A percentile compares a stretch with the other conserved stretches of the same genome.
Evolutionary conservation across 2,797 vertebrate genomes (phyloP).

Genomic region (Crenuchus spilurus): DNA sequence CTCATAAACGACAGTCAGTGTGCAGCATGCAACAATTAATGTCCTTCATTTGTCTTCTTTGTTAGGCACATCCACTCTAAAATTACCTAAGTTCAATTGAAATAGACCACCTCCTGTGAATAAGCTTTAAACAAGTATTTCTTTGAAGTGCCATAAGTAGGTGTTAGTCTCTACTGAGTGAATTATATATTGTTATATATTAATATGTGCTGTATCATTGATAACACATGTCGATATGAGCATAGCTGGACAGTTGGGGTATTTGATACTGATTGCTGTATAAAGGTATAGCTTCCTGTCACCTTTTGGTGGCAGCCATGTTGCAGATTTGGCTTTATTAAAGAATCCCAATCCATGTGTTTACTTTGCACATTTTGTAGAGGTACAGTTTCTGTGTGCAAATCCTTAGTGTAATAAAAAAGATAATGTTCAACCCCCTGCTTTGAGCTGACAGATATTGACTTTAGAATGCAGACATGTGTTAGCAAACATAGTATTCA

Average conservation of each 20-base stretch:
- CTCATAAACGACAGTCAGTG: slow-evolving; percentile 30
- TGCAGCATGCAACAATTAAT: slow-evolving; percentile 1
- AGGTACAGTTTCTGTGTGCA: slow-evolving; percentile 52
- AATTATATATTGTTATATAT: background rate
- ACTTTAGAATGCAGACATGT: slow-evolving; percentile 55
- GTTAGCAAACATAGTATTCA: slow-evolving; percentile 52
- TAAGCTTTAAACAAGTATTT: background rate
- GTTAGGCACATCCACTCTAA: background rate
- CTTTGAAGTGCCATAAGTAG: background rate
- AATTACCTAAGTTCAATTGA: too few species aligned
- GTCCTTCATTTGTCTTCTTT: slow-evolving; percentile 16
- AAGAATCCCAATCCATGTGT: slow-evolving; percentile 52
- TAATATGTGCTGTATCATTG: background rate
- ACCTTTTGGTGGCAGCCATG: slow-evolving; percentile 46
- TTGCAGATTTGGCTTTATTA: slow-evolving; percentile 51
- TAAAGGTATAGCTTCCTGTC: slow-evolving; percentile 46
- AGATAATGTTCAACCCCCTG: slow-evolving; percentile 44
- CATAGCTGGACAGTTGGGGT: background rate
- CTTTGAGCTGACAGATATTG: slow-evolving; percentile 58
- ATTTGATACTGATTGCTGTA: slow-evolving; percentile 19
- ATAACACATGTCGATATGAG: background rate
- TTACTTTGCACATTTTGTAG: slow-evolving; percentile 60
- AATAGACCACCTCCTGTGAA: background rate
- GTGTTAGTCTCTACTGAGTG: background rate
- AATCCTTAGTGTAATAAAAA: slow-evolving; percentile 59